These are phyloP conservation scores for Gasterosteus nipponicus DNA, from an alignment of 2,113 vertebrate genomes.

Conservation along the genomic window DNA sequence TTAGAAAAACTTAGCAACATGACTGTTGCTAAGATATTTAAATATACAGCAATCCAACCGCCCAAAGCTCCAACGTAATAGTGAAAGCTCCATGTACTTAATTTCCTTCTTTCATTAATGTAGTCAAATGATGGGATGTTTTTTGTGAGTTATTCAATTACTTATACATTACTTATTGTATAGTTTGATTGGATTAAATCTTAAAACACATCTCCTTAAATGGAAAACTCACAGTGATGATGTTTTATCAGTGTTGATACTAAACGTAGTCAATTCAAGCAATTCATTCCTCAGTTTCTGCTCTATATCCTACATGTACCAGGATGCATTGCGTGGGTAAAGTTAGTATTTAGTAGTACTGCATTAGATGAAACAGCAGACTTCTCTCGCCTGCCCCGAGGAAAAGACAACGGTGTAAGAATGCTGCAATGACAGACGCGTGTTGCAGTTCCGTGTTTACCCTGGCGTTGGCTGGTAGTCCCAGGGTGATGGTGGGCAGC, in stretches of 20 bases:
- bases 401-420: background rate
- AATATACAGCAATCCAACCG: background rate
- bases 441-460: constrained; percentile 68
- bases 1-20: too few species aligned
- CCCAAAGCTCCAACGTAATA: background rate
- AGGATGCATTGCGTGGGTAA: background rate
- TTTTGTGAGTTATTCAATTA: background rate
- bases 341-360: background rate
- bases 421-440: background rate
- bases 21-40: too few species aligned
- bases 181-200: background rate
- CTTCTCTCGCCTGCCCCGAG: background rate
- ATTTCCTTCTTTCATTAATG: constrained; percentile 9
- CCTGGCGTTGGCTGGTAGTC: constrained; percentile 88
- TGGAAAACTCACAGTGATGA: background rate
- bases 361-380: background rate
- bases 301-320: background rate
- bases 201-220: background rate
- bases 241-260: background rate
- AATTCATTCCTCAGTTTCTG: background rate
- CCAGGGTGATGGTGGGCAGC: constrained; percentile 91
- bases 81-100: constrained; percentile 12
- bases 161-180: background rate
- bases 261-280: background rate
- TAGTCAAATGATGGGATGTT: background rate